Evolutionary conservation across 2,888 invertebrate genomes (phyloP).

Genomic region (Pyrocoelia pectoralis): DNA sequence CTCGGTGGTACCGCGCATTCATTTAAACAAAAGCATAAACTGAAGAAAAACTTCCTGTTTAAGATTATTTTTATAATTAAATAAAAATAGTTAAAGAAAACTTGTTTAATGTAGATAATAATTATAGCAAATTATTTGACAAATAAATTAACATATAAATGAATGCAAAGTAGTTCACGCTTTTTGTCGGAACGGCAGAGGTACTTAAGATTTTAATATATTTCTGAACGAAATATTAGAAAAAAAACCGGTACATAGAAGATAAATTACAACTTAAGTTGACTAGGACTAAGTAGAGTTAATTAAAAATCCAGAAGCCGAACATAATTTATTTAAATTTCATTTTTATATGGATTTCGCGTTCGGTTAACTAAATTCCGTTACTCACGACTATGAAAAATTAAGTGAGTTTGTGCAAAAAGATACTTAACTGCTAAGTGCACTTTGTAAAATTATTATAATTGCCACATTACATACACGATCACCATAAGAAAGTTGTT

Average conservation of each 20-base stretch:
- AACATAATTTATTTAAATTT: slow-evolving; percentile 38
- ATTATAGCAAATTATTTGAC: slow-evolving; percentile 34
- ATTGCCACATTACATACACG: background rate
- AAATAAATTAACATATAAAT: slow-evolving; percentile 36
- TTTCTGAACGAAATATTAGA: slow-evolving; percentile 32
- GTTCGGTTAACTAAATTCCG: slow-evolving; percentile 24
- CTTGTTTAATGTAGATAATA: slow-evolving; percentile 28
- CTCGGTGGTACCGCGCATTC: background rate
- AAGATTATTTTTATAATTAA: slow-evolving; percentile 5
- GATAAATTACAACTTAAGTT: slow-evolving; percentile 40
- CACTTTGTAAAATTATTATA: slow-evolving; percentile 5
- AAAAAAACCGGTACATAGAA: slow-evolving; percentile 32
- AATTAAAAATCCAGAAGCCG: slow-evolving; percentile 40
- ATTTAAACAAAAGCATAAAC: background rate
- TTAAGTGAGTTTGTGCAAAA: no score
- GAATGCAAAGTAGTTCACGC: slow-evolving; percentile 24
- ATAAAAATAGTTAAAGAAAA: slow-evolving; percentile 13
- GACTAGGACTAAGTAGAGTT: slow-evolving; percentile 36
- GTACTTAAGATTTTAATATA: slow-evolving; percentile 36
- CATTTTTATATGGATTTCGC: slow-evolving; percentile 27
- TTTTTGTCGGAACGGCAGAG: slow-evolving; percentile 25
- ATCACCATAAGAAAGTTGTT: background rate
- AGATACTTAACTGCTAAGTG: background rate
- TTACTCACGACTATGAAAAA: no score
- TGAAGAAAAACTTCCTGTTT: background rate